These are phyloP conservation scores for Otocyon megalotis DNA, from an alignment of 2,113 vertebrate species.

Conservation along the genomic window DNA sequence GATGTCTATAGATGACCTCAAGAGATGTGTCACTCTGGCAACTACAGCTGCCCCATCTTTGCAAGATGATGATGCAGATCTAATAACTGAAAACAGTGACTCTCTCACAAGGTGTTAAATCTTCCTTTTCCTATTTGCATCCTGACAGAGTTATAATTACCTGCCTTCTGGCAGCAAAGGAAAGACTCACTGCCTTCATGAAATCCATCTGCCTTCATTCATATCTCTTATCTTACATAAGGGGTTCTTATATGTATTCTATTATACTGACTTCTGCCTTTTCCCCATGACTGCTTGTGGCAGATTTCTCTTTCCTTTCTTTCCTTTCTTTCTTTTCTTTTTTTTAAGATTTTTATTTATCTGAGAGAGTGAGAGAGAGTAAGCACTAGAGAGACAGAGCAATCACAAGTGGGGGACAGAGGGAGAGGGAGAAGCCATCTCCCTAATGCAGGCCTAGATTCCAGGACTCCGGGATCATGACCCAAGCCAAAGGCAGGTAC, in stretches of 20 bases:
- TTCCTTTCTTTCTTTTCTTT: no score
- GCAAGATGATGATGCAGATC: background rate
- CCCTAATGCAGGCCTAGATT: no score
- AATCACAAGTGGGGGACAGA: no score
- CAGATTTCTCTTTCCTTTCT: background rate
- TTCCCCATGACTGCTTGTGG: background rate
- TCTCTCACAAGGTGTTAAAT: background rate
- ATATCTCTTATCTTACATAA: background rate
- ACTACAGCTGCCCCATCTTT: background rate
- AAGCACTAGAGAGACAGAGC: no score
- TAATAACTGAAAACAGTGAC: background rate
- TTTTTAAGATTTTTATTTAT: no score
- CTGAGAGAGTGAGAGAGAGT: no score
- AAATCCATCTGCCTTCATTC: slow-evolving; percentile 8
- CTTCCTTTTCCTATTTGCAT: background rate
- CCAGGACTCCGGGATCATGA: no score
- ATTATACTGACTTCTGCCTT: background rate
- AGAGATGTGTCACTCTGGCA: background rate
- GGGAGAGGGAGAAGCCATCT: no score
- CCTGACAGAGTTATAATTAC: slow-evolving; percentile 6
- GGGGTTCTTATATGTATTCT: background rate
- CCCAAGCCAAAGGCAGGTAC: no score
- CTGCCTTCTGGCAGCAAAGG: background rate
- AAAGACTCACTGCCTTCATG: background rate
- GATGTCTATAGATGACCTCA: background rate